Evolutionary conservation across 2,888 invertebrate genomes (phyloP).

Genomic region (Drosophila austrosaltans): DNA sequence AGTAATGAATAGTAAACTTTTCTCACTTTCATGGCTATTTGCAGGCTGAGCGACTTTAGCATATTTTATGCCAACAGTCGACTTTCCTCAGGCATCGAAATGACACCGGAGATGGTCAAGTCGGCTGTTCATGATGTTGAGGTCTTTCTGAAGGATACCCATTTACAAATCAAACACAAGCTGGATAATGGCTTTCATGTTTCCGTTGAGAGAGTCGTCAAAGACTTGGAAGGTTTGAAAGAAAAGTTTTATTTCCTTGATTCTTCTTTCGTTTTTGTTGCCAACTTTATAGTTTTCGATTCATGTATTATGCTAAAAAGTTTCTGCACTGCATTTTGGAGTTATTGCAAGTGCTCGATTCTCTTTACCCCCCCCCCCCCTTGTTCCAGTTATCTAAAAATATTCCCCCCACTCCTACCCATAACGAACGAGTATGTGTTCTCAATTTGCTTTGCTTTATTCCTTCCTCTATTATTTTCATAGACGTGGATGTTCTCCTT

Average conservation of each 20-base stretch:
- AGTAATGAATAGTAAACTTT: slow-evolving; percentile 4
- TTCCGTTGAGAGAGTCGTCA: slow-evolving; percentile 86
- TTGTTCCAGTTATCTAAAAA: neutral
- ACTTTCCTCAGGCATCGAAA: slow-evolving; percentile 85
- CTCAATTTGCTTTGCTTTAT: slow-evolving; percentile 17
- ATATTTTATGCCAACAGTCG: slow-evolving; percentile 88
- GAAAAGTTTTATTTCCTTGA: slow-evolving; percentile 28
- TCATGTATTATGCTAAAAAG: slow-evolving; percentile 65
- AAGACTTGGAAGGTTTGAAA: slow-evolving; percentile 87
- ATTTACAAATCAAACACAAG: slow-evolving; percentile 86
- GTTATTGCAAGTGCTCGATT: slow-evolving; percentile 48
- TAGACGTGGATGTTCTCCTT: slow-evolving; percentile 88
- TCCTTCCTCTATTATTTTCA: slow-evolving; percentile 37
- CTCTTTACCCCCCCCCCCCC: too few species aligned
- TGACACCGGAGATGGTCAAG: slow-evolving; percentile 85
- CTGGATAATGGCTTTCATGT: slow-evolving; percentile 86
- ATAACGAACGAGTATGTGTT: slow-evolving; percentile 26
- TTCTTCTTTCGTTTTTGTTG: slow-evolving; percentile 38
- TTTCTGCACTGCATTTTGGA: slow-evolving; percentile 60
- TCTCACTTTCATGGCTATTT: slow-evolving; percentile 25
- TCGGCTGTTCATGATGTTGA: slow-evolving; percentile 86
- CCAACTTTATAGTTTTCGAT: slow-evolving; percentile 61
- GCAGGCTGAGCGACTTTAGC: slow-evolving; percentile 85
- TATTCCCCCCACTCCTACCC: too few species aligned
- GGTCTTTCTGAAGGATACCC: slow-evolving; percentile 87